A percentile compares a stretch with the other conserved stretches of the same genome.
These are phyloP conservation scores for Rhodophaea formosa DNA, from an alignment of 2,888 invertebrate genomes.

Conservation along the genomic window DNA sequence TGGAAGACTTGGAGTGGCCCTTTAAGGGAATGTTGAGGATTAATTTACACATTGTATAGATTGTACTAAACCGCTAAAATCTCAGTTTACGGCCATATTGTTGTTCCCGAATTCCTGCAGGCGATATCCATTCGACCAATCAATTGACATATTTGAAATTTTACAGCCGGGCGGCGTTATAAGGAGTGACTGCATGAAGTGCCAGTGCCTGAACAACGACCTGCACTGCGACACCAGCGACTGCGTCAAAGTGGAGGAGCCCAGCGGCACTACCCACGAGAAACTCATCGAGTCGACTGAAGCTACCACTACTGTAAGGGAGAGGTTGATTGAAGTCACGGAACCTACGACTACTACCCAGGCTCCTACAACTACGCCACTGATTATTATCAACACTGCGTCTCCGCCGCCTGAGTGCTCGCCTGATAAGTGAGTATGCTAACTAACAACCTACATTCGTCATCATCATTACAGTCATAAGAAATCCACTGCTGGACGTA, in stretches of 20 bases:
- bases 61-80: too few relatives aligned
- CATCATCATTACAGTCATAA: too few relatives aligned
- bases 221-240: slow-evolving; percentile 84
- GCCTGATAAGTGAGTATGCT: slow-evolving; percentile 48
- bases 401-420: slow-evolving; percentile 67
- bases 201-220: slow-evolving; percentile 90
- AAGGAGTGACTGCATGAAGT: slow-evolving; percentile 84
- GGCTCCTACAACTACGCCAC: slow-evolving; percentile 23
- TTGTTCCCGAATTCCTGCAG: too few relatives aligned
- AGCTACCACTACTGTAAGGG: slow-evolving; percentile 18
- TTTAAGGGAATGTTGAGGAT: too few relatives aligned
- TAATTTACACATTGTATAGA: too few relatives aligned
- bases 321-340: neutral
- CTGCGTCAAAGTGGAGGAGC: slow-evolving; percentile 48
- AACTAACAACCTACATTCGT: too few relatives aligned
- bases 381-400: slow-evolving; percentile 50
- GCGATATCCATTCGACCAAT: too few relatives aligned
- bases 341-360: slow-evolving; percentile 19
- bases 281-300: slow-evolving; percentile 10
- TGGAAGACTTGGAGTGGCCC: too few relatives aligned
- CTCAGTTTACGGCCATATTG: too few relatives aligned
- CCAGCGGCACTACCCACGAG: slow-evolving; percentile 31
- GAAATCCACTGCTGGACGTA: too few relatives aligned
- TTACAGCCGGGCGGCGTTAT: slow-evolving; percentile 85
- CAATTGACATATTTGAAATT: too few relatives aligned